Percentiles rank a stretch among this genome's conserved stretches.
Conservation (phyloP, 2,888 invertebrate genomes). For the Taenaris catops region DNA sequence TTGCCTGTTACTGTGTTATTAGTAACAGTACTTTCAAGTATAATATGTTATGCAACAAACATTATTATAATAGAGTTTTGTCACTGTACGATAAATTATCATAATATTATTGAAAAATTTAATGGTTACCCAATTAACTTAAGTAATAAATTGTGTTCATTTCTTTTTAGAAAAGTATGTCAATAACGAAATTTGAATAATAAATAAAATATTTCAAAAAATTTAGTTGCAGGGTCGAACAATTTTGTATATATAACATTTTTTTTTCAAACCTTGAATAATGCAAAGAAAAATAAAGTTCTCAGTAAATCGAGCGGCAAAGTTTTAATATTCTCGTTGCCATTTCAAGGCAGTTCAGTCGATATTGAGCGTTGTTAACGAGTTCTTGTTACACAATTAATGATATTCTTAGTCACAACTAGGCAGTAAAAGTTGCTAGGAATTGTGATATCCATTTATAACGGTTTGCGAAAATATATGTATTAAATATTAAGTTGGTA, state of each 20-base stretch:
- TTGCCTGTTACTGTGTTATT: background rate
- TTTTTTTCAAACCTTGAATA: slow-evolving; percentile 15
- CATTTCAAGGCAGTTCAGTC: slow-evolving; percentile 69
- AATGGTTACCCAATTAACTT: too few relatives aligned
- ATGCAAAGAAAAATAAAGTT: slow-evolving; percentile 27
- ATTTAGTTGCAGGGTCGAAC: too few relatives aligned
- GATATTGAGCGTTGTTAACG: slow-evolving; percentile 48
- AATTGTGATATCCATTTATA: slow-evolving; percentile 49
- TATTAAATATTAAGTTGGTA: slow-evolving; percentile 11
- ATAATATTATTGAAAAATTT: too few relatives aligned
- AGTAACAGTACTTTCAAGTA: background rate
- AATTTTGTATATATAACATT: too few relatives aligned
- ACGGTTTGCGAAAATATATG: slow-evolving; percentile 27
- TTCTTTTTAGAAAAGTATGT: too few relatives aligned
- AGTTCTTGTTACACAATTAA: slow-evolving; percentile 68
- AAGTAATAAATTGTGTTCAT: too few relatives aligned
- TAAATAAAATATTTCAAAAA: too few relatives aligned
- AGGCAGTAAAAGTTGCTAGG: slow-evolving; percentile 60
- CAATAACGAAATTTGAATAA: too few relatives aligned
- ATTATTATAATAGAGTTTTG: too few relatives aligned
- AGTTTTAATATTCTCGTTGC: slow-evolving; percentile 45
- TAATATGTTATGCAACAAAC: too few relatives aligned
- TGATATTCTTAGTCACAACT: slow-evolving; percentile 39
- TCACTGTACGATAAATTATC: too few relatives aligned
- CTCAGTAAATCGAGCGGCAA: slow-evolving; percentile 62